These are phyloP conservation scores for Steinernema feltiae DNA, from an alignment of 1,140 invertebrate species.

Conservation along the genomic window DNA sequence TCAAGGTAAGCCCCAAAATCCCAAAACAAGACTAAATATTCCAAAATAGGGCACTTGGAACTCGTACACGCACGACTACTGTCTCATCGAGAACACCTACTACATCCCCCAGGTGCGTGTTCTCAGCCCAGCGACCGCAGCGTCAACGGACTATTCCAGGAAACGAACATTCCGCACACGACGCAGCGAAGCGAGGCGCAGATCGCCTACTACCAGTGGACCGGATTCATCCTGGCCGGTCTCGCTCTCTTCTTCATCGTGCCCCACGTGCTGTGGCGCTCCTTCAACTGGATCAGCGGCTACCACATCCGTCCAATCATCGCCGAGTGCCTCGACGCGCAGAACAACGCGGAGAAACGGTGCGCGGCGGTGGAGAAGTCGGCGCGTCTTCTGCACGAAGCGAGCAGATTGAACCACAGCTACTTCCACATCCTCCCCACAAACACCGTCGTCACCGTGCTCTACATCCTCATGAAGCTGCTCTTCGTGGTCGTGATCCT, in stretches of 20 bases:
- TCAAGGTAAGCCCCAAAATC: no score
- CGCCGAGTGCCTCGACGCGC: not conserved
- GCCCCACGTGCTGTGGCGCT: slow-evolving; percentile 48
- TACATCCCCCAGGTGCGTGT: slow-evolving; percentile 33
- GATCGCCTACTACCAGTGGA: slow-evolving; percentile 49
- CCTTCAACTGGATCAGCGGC: slow-evolving; percentile 49
- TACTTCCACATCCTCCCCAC: slow-evolving; percentile 43
- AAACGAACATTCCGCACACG: slow-evolving; percentile 21
- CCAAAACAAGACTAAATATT: no score
- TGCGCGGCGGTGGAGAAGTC: slow-evolving; percentile 30
- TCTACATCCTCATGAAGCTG: slow-evolving; percentile 48
- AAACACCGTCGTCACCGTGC: slow-evolving; percentile 39
- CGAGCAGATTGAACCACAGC: slow-evolving; percentile 26
- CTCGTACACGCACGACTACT: slow-evolving; percentile 45
- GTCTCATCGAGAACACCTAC: slow-evolving; percentile 43
- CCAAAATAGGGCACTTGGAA: slow-evolving; percentile 47
- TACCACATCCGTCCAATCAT: slow-evolving; percentile 45
- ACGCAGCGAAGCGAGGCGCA: slow-evolving; percentile 32
- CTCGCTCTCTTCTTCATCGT: slow-evolving; percentile 47
- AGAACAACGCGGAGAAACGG: not conserved
- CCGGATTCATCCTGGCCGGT: slow-evolving; percentile 47
- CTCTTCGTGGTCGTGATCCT: slow-evolving; percentile 43
- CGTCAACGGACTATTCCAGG: no score
- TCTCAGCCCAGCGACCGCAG: no score
- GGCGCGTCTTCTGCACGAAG: slow-evolving; percentile 24